Percentiles rank a stretch among this genome's conserved stretches.
Evolutionary conservation across 1,140 invertebrate genomes (phyloP).

Genomic region (silkworm (Bombyx mori)): DNA sequence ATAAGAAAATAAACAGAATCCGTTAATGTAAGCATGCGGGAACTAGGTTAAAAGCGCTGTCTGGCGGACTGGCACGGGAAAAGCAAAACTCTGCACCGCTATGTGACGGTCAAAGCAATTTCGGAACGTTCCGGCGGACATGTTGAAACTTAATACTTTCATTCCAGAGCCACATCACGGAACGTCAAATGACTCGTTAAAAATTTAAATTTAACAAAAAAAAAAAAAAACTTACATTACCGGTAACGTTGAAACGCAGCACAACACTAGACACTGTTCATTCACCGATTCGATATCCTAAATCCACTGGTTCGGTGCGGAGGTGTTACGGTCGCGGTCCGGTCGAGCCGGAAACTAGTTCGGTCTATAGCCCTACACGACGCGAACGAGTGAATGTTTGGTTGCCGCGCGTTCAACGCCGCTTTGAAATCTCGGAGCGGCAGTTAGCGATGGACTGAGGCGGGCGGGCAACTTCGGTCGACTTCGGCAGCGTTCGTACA

Average conservation of each 20-base stretch:
- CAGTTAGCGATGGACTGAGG: slow-evolving; percentile 61
- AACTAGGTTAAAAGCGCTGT: slow-evolving; percentile 25
- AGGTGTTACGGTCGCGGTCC: slow-evolving; percentile 32
- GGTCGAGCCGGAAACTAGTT: background rate
- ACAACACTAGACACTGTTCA: slow-evolving; percentile 50
- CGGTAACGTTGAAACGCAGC: slow-evolving; percentile 50
- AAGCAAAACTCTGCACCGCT: slow-evolving; percentile 21
- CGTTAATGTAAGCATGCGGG: background rate
- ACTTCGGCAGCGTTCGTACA: slow-evolving; percentile 50
- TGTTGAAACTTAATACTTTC: slow-evolving; percentile 57
- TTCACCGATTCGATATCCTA: slow-evolving; percentile 32
- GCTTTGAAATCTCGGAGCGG: slow-evolving; percentile 52
- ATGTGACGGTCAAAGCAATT: slow-evolving; percentile 39
- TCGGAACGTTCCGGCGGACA: slow-evolving; percentile 44
- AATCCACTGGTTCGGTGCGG: slow-evolving; percentile 37
- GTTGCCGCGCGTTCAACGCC: slow-evolving; percentile 50
- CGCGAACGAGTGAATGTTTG: slow-evolving; percentile 36
- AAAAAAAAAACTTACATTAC: slow-evolving; percentile 37
- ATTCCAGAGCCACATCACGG: slow-evolving; percentile 27
- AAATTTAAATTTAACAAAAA: slow-evolving; percentile 17
- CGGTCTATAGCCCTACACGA: slow-evolving; percentile 36
- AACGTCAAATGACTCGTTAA: slow-evolving; percentile 9
- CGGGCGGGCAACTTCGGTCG: slow-evolving; percentile 58
- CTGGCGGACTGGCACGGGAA: slow-evolving; percentile 10
- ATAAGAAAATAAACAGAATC: background rate